Conservation (phyloP, 2,113 vertebrate genomes). For the Paedocypris sp. region DNA sequence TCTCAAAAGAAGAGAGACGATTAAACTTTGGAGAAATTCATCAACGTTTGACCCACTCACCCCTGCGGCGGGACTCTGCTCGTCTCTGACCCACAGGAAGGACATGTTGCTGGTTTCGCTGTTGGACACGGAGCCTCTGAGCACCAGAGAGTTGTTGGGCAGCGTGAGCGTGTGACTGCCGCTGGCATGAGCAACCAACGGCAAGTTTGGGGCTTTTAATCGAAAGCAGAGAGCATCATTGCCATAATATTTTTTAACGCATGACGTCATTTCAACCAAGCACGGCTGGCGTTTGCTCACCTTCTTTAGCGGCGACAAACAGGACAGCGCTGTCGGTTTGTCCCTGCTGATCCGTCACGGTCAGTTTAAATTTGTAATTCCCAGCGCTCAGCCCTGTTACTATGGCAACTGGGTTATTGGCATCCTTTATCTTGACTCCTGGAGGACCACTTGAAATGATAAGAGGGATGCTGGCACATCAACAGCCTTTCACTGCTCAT, state of each 20-base stretch:
- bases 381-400: constrained; percentile 65
- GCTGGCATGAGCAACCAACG: constrained; percentile 71
- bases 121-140: constrained; percentile 73
- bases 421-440: constrained; percentile 57
- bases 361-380: constrained; percentile 70
- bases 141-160: constrained; percentile 77
- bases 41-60: constrained; percentile 52
- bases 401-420: constrained; percentile 59
- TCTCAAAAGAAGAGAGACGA: not conserved
- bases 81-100: constrained; percentile 74
- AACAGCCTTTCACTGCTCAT: not conserved
- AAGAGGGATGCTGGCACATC: not conserved
- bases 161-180: constrained; percentile 75
- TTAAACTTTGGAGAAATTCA: too few relatives aligned
- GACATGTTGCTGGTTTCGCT: constrained; percentile 67
- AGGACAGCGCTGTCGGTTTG: constrained; percentile 61
- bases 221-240: too few relatives aligned
- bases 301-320: constrained; percentile 64
- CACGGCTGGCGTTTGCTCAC: too few relatives aligned
- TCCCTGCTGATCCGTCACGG: constrained; percentile 69
- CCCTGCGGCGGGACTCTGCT: constrained; percentile 82
- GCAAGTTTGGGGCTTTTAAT: constrained; percentile 59
- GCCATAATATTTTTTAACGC: too few relatives aligned
- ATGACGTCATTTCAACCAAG: too few relatives aligned
- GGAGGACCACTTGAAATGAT: constrained; percentile 63